These are phyloP conservation scores for Cepphus grylle DNA, from an alignment of 2,113 vertebrate species.

Conservation along the genomic window DNA sequence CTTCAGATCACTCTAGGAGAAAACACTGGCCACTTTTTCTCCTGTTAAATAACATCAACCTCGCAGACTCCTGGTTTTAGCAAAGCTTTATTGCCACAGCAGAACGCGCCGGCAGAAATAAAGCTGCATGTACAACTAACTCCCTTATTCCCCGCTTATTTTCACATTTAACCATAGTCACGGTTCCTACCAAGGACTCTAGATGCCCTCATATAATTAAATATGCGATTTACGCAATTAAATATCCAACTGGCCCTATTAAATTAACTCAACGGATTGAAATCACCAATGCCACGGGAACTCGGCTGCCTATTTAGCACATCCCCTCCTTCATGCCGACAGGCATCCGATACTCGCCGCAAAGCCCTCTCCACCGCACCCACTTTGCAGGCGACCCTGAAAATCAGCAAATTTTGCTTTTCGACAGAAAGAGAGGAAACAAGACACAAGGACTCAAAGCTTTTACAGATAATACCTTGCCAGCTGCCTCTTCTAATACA, in stretches of 20 bases:
- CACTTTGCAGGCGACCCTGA: neutral
- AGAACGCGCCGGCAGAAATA: neutral
- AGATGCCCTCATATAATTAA: neutral
- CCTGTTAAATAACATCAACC: neutral
- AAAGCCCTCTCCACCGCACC: neutral
- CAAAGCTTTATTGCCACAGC: neutral
- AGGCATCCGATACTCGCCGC: neutral
- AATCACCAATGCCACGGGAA: neutral
- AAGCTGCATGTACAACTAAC: neutral
- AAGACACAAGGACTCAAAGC: neutral
- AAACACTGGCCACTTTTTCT: neutral
- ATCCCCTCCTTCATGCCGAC: neutral
- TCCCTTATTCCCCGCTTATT: neutral
- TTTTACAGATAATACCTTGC: neutral
- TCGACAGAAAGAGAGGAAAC: neutral
- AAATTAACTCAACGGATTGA: neutral
- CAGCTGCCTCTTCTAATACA: neutral
- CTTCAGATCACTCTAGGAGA: neutral
- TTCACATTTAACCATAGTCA: neutral
- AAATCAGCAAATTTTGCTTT: neutral
- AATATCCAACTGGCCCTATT: neutral
- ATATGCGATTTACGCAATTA: neutral
- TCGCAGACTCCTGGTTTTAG: neutral
- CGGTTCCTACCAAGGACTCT: neutral
- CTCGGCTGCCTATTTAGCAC: neutral